phyloP scores from a whole-genome alignment of 2,113 vertebrate species.

The Melanerpes aurifrons region DNA sequence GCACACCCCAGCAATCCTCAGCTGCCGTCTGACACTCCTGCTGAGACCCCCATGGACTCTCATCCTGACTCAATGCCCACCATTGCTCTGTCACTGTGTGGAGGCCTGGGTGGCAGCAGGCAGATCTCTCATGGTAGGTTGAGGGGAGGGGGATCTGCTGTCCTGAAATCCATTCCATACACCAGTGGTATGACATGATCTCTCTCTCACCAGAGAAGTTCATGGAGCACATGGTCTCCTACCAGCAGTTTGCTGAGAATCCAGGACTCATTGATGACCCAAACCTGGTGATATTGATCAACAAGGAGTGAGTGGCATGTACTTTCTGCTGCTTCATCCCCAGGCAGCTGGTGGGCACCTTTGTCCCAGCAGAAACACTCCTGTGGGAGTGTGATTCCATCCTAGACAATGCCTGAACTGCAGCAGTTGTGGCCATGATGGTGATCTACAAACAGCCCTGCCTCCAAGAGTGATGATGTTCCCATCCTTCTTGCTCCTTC shows the following conservation, averaged over 20 bases:
- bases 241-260: conserved; percentile 87
- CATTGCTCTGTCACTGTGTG: conserved; percentile 88
- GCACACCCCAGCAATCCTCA: conserved; percentile 70
- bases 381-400: neutral
- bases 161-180: neutral
- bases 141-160: neutral
- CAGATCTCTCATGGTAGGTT: conserved; percentile 84
- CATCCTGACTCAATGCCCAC: conserved; percentile 62
- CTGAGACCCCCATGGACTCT: conserved; percentile 69
- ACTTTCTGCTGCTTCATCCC: neutral
- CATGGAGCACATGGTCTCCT: conserved; percentile 85
- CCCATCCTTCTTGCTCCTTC: neutral
- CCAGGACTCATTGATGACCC: conserved; percentile 90
- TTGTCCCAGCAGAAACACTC: neutral
- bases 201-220: conserved; percentile 84
- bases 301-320: conserved; percentile 84
- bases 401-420: rapidly evolving
- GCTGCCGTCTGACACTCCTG: conserved; percentile 59
- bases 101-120: conserved; percentile 79
- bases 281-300: conserved; percentile 90
- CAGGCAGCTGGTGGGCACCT: neutral
- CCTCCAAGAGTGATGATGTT: neutral
- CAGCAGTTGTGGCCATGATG: neutral
- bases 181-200: neutral
- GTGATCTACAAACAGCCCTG: neutral